Evolutionary conservation across 2,888 invertebrate species (phyloP).

Genomic region (Falcaria lacertinaria): DNA sequence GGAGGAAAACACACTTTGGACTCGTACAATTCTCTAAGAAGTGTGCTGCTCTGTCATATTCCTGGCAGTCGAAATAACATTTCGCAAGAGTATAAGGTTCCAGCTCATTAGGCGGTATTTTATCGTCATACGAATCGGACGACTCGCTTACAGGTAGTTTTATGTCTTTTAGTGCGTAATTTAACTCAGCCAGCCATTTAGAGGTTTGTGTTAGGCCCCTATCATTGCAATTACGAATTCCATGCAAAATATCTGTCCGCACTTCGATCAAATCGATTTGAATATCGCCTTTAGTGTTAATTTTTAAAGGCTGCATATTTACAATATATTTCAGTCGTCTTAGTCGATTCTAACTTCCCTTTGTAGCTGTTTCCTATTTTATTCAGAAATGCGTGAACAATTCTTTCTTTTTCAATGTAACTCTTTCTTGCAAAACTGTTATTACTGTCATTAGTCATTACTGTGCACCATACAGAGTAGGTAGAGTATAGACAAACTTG

Average conservation of each 20-base stretch:
- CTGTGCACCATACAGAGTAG: no score
- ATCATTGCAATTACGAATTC: constrained; percentile 84
- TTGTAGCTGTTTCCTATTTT: no score
- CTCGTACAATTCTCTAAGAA: constrained; percentile 86
- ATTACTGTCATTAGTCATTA: no score
- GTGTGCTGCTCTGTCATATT: constrained; percentile 93
- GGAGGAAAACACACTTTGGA: constrained; percentile 88
- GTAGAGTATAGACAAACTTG: no score
- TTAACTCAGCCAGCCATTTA: constrained; percentile 94
- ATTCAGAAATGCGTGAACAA: no score
- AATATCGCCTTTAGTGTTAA: constrained; percentile 58
- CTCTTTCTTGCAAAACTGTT: no score
- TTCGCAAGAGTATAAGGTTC: constrained; percentile 89
- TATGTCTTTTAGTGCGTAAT: constrained; percentile 85
- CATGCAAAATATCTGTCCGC: constrained; percentile 60
- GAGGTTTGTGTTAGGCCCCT: constrained; percentile 89
- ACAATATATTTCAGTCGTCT: constrained; percentile 4
- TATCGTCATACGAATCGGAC: constrained; percentile 50
- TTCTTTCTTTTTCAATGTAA: no score
- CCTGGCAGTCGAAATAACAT: constrained; percentile 93
- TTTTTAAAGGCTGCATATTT: constrained; percentile 52
- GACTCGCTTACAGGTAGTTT: constrained; percentile 78
- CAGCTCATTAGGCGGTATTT: constrained; percentile 80
- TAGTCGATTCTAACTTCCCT: no score
- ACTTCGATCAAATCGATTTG: constrained; percentile 67